These are phyloP conservation scores for Philypnodon macrostomus DNA, from an alignment of 2,797 vertebrate species.

Conservation along the genomic window DNA sequence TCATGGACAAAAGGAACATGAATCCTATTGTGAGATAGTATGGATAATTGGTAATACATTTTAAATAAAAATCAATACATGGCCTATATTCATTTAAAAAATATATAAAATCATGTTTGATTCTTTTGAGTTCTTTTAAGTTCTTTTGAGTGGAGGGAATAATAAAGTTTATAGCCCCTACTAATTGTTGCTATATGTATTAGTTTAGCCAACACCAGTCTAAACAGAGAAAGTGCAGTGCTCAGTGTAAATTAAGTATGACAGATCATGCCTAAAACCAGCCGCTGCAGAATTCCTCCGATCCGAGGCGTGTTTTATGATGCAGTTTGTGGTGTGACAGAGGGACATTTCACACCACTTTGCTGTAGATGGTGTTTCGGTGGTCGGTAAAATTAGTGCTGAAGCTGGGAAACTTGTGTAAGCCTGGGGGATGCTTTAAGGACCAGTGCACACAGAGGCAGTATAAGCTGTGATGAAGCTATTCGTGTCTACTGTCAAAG, in stretches of 20 bases:
- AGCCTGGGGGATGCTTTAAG: constrained; percentile 46
- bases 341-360: constrained; percentile 13
- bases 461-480: constrained; percentile 40
- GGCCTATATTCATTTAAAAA: too few relatives aligned
- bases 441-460: constrained; percentile 45
- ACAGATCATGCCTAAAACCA: not conserved
- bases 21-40: too few relatives aligned
- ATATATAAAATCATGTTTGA: too few relatives aligned
- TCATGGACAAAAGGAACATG: too few relatives aligned
- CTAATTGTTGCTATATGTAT: not conserved
- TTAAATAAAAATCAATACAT: too few relatives aligned
- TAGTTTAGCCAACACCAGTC: not conserved
- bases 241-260: not conserved
- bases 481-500: constrained; percentile 51
- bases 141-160: too few relatives aligned
- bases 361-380: constrained; percentile 1
- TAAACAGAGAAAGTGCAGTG: constrained; percentile 1
- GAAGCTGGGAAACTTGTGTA: constrained; percentile 40
- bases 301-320: not conserved
- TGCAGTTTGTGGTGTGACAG: not conserved
- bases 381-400: constrained; percentile 31
- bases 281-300: constrained; percentile 1
- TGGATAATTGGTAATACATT: too few relatives aligned
- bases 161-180: too few relatives aligned
- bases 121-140: too few relatives aligned